A percentile compares a stretch with the other conserved stretches of the same genome.
Evolutionary conservation across 2,113 vertebrate genomes (phyloP).

Genomic region (Ginglymostoma cirratum): DNA sequence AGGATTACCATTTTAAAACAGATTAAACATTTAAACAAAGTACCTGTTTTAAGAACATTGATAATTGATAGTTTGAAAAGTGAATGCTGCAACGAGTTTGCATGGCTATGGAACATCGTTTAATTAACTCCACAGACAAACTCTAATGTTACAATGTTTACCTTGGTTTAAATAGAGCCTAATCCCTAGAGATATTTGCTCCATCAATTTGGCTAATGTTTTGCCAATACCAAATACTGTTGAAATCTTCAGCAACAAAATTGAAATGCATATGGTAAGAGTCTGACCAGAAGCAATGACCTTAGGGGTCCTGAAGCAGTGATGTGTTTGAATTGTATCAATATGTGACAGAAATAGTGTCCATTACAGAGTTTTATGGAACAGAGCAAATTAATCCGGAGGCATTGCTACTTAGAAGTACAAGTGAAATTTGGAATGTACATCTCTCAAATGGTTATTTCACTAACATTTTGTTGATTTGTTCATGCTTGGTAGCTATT

Average conservation of each 20-base stretch:
- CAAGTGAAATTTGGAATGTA: not conserved
- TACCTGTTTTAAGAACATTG: not conserved
- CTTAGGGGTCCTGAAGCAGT: not conserved
- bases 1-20: not conserved
- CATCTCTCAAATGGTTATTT: not conserved
- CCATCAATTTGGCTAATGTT: constrained; percentile 24
- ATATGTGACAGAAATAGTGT: constrained; percentile 1
- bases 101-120: not conserved
- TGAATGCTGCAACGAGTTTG: not conserved
- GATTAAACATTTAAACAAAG: not conserved
- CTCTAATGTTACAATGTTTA: constrained; percentile 4
- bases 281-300: constrained; percentile 18
- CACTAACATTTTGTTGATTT: not conserved
- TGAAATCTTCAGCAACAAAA: constrained; percentile 29
- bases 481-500: not conserved
- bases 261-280: constrained; percentile 24
- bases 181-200: not conserved
- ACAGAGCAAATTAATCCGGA: not conserved
- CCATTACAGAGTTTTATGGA: not conserved
- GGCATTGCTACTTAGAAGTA: not conserved
- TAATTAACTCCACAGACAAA: constrained; percentile 11
- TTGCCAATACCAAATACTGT: constrained; percentile 27
- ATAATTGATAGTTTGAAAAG: not conserved
- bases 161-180: not conserved
- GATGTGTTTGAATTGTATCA: not conserved